These are phyloP conservation scores for Petrocephalus microphthalmus DNA, from an alignment of 2,113 vertebrate genomes.

Conservation along the genomic window DNA sequence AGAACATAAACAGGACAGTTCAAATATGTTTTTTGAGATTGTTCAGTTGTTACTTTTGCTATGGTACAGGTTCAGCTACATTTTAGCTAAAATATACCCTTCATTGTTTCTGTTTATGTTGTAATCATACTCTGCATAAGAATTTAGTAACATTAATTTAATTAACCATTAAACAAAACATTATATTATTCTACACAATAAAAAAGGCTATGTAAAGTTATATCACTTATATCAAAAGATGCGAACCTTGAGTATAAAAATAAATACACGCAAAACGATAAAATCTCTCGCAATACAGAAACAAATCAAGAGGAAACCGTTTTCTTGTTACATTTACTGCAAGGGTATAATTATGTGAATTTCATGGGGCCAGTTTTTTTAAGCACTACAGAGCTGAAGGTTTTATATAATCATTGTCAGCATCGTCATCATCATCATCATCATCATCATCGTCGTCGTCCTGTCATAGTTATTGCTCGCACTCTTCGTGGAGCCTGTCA, in stretches of 20 bases:
- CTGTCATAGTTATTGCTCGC: constrained; percentile 21
- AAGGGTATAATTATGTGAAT: constrained; percentile 36
- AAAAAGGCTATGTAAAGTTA: constrained; percentile 54
- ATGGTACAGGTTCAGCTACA: constrained; percentile 61
- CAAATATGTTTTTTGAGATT: constrained; percentile 36
- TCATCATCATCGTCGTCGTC: constrained; percentile 12
- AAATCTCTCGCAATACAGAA: constrained; percentile 51
- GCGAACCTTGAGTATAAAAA: constrained; percentile 66
- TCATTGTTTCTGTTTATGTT: constrained; percentile 38
- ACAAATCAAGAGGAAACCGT: constrained; percentile 50
- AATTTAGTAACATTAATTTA: constrained; percentile 56
- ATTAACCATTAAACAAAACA: constrained; percentile 50
- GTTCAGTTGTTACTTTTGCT: constrained; percentile 54
- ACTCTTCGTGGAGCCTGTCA: neutral
- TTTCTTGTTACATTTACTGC: constrained; percentile 46
- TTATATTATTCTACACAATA: constrained; percentile 61
- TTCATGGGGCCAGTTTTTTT: constrained; percentile 14
- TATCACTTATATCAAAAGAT: constrained; percentile 63
- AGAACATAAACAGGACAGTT: neutral
- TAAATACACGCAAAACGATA: constrained; percentile 52
- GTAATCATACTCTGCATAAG: constrained; percentile 42
- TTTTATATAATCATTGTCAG: constrained; percentile 44
- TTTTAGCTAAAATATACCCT: constrained; percentile 49
- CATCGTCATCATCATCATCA: constrained; percentile 23
- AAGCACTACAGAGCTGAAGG: constrained; percentile 27